Evolutionary conservation across 2,797 vertebrate genomes (phyloP), one percentile per base, ranked within the genome.

Genomic region (Phrynocephalus guinanensis): DNA sequence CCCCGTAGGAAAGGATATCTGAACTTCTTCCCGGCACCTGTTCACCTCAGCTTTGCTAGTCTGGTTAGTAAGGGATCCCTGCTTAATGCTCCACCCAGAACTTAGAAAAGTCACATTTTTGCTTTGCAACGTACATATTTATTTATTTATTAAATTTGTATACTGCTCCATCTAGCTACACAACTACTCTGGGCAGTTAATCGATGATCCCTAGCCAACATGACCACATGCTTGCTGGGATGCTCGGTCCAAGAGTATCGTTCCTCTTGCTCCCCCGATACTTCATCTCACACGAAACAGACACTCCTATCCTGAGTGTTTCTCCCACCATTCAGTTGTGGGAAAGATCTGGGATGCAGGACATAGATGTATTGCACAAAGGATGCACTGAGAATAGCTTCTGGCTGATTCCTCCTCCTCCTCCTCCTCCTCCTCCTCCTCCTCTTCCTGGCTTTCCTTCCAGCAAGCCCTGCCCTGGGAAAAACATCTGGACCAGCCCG

Each of bases 401-500:
- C 67, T 44, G 70, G 26, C 52, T 67, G n/a, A 24, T 24, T 44
- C 18, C 79, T 22, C 38, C n/a, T 8, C 15, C 82, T 52, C 15
- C 15, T 78, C 15, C 60, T 22, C 38, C n/a, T 8, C 15, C 82
- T 52, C 15, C 15, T 78, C n/a, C n/a, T n/a, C n/a, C 15, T 72
- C 77, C 71, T 30, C 30, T 68, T 68, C 63, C 18, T 20, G 15
- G 18, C 60, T 15, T 85, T 76, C 83, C 33, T 26, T 82, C 83
- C 30, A 81, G 87, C 68, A 79, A 66, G 83, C 78, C 33, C 56
- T 28, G 52, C 82, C 86, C 86, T 90, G 89, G 89, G 89, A 90
- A 90, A 90, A 90, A 90, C 86, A 87, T 87, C 89, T 90, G 89
- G 78, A 81, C 63, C n/a, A 71, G 86, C 86, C 86, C 50, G 60